These are phyloP conservation scores for Ceratoteleas bidentatus DNA, from an alignment of 1,140 invertebrate genomes.

Conservation along the genomic window DNA sequence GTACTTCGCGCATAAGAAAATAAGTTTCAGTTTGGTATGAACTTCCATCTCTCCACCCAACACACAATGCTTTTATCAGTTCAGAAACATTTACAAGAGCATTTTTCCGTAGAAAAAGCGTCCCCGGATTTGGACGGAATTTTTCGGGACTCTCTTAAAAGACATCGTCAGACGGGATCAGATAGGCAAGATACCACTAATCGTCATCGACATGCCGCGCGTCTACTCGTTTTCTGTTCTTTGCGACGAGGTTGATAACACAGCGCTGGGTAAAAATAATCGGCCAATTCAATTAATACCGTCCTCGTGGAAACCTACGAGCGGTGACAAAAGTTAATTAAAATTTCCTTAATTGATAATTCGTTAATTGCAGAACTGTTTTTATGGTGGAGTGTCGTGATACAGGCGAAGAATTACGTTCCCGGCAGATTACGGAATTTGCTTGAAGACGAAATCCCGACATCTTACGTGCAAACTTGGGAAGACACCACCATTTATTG, in stretches of 20 bases:
- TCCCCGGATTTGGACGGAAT: slow-evolving; percentile 32
- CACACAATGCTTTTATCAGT: too few species aligned
- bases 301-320: background rate
- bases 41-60: too few species aligned
- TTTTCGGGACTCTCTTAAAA: slow-evolving; percentile 22
- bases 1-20: background rate
- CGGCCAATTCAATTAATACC: slow-evolving; percentile 3
- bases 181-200: background rate
- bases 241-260: slow-evolving; percentile 24
- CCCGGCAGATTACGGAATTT: slow-evolving; percentile 8
- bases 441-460: background rate
- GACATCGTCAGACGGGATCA: slow-evolving; percentile 16
- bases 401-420: background rate
- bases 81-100: background rate
- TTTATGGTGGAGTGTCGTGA: slow-evolving; percentile 4
- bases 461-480: background rate
- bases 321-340: background rate
- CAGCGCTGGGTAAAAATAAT: slow-evolving; percentile 22
- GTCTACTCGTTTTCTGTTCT: slow-evolving; percentile 28
- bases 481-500: slow-evolving; percentile 7
- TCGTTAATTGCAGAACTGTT: slow-evolving; percentile 10
- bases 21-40: background rate
- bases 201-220: background rate
- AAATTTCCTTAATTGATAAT: background rate
- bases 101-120: slow-evolving; percentile 1